Conservation (phyloP, 2,113 vertebrate species). For the Hemiscyllium ocellatum region DNA sequence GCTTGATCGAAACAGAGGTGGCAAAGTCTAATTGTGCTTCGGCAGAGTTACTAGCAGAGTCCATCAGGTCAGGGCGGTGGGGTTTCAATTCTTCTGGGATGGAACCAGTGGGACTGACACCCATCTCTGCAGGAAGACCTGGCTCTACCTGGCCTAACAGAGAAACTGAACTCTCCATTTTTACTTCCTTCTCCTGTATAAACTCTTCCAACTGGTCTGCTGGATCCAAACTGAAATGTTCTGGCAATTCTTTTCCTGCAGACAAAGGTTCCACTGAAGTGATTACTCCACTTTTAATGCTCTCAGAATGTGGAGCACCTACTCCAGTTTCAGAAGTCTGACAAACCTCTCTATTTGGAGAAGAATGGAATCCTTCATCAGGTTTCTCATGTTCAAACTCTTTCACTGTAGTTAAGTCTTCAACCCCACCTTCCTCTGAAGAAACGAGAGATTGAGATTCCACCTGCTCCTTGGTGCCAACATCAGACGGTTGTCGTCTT, state of each 20-base stretch:
- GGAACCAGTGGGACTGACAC: neutral
- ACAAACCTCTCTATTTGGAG: neutral
- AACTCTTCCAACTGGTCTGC: neutral
- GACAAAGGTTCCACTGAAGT: neutral
- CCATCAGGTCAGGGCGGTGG: neutral
- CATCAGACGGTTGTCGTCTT: neutral
- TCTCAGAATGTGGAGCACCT: neutral
- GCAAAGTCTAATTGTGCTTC: neutral
- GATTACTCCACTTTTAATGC: neutral
- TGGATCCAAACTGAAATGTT: neutral
- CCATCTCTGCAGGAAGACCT: conserved; percentile 2
- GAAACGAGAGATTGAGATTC: conserved; percentile 1
- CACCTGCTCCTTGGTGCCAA: neutral
- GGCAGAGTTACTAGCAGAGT: conserved; percentile 14
- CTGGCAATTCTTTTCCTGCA: conserved; percentile 2
- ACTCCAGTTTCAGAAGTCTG: neutral
- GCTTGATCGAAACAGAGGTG: neutral
- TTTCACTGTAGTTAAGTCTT: neutral
- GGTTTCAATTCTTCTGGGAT: neutral
- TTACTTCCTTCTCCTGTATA: neutral
- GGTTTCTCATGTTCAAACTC: neutral
- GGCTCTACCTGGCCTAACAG: conserved; percentile 10
- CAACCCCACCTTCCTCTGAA: neutral
- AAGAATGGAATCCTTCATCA: neutral
- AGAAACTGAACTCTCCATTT: conserved; percentile 9